These are phyloP conservation scores for Mormoops blainvillei DNA, from an alignment of 2,113 vertebrate species.

Conservation along the genomic window DNA sequence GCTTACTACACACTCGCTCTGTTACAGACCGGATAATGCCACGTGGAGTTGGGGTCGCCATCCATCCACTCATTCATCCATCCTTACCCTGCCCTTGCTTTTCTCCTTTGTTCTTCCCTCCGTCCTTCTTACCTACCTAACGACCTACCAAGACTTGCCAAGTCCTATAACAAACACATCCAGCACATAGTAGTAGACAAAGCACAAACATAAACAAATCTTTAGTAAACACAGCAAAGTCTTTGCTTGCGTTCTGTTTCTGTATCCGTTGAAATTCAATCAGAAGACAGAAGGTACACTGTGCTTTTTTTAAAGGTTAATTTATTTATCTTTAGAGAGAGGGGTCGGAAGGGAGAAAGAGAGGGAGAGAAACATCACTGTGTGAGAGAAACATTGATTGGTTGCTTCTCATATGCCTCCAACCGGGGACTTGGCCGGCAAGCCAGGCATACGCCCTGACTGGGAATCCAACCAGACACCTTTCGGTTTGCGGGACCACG, in stretches of 20 bases:
- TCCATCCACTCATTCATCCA: too few species aligned
- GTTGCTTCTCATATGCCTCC: too few species aligned
- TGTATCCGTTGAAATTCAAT: background rate
- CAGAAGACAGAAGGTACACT: background rate
- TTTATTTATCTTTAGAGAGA: too few species aligned
- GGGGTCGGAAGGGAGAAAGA: too few species aligned
- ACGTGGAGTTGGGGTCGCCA: background rate
- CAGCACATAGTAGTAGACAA: background rate
- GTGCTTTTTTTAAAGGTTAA: background rate
- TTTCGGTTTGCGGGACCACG: too few species aligned
- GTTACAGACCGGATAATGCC: accelerated
- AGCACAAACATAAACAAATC: background rate
- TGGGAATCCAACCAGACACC: too few species aligned
- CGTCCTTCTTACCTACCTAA: too few species aligned
- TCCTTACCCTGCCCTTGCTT: background rate
- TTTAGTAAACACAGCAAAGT: constrained; percentile 3
- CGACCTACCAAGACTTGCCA: background rate
- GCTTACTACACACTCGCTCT: background rate
- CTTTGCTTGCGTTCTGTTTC: background rate
- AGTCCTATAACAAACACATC: background rate
- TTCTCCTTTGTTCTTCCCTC: background rate
- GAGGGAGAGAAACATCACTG: too few species aligned
- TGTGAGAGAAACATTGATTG: too few species aligned
- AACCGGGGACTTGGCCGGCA: too few species aligned
- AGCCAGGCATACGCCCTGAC: too few species aligned